Conservation (phyloP, 1,140 invertebrate species). For the Hypsibius dujardini region DNA sequence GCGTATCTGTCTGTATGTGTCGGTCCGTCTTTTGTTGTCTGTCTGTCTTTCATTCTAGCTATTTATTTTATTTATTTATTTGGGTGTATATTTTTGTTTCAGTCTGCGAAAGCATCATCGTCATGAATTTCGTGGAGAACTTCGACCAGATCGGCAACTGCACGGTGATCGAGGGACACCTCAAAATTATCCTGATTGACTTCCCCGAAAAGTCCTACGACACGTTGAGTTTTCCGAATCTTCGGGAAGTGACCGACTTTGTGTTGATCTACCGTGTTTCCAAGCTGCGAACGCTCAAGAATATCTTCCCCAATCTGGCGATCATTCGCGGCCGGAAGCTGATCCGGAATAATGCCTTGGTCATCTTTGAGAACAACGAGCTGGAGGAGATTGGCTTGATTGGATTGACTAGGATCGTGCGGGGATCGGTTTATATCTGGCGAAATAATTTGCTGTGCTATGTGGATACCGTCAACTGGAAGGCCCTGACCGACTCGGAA, state of each 20-base stretch:
- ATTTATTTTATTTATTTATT: too few relatives aligned
- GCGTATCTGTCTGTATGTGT: too few relatives aligned
- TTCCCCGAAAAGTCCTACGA: constrained; percentile 40
- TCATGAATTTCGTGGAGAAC: constrained; percentile 50
- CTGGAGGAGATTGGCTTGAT: constrained; percentile 58
- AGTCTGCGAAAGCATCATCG: constrained; percentile 59
- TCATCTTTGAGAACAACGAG: constrained; percentile 50
- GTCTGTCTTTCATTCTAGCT: too few relatives aligned
- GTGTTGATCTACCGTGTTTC: constrained; percentile 53
- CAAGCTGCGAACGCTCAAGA: constrained; percentile 54
- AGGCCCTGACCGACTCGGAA: constrained; percentile 43
- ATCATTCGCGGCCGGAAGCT: constrained; percentile 70
- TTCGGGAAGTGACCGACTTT: constrained; percentile 50
- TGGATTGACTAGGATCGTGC: constrained; percentile 56
- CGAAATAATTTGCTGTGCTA: constrained; percentile 73
- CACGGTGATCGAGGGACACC: constrained; percentile 62
- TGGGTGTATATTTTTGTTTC: constrained; percentile 25
- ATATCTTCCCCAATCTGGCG: constrained; percentile 80
- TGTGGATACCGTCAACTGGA: constrained; percentile 77
- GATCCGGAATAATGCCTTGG: constrained; percentile 66
- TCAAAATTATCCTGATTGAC: constrained; percentile 60
- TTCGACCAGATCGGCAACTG: constrained; percentile 55
- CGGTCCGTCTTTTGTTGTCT: too few relatives aligned
- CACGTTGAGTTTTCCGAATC: constrained; percentile 30
- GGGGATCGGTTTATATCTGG: constrained; percentile 66